Percentiles rank a stretch among this genome's conserved stretches.
Conservation (phyloP, 1,140 invertebrate genomes). For the Bombus huntii region DNA sequence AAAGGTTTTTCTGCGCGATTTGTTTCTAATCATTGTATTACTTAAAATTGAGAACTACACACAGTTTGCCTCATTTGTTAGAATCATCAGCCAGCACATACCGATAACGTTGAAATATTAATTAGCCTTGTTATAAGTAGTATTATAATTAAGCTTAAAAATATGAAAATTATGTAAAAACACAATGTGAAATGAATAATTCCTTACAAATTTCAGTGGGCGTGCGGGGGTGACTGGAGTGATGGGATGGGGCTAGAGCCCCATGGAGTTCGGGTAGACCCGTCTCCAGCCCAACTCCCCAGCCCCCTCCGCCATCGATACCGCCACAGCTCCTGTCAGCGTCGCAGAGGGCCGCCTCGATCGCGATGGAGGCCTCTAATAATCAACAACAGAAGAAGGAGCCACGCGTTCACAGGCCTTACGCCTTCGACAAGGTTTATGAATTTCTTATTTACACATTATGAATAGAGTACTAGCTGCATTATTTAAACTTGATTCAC, state of each 20-base stretch:
- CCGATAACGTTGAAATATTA: not conserved
- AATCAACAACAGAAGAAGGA: conserved; percentile 80
- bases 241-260: conserved; percentile 83
- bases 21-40: not conserved
- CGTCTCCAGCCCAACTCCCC: conserved; percentile 82
- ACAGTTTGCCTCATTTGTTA: not conserved
- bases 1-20: not conserved
- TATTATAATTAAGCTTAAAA: no score
- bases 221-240: conserved; percentile 82
- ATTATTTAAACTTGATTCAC: not conserved
- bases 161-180: no score
- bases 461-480: no score
- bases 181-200: not conserved
- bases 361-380: conserved; percentile 82
- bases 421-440: conserved; percentile 81
- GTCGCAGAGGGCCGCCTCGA: conserved; percentile 80
- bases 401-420: conserved; percentile 81
- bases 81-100: not conserved
- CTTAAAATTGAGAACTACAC: not conserved
- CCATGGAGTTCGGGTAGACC: conserved; percentile 83
- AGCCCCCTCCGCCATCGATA: conserved; percentile 82
- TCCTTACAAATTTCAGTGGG: conserved; percentile 71
- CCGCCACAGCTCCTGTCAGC: conserved; percentile 80
- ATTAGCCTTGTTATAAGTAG: not conserved
- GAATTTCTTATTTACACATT: not conserved